Evolutionary conservation across 2,113 vertebrate genomes (phyloP).

Genomic region (Phyllostomus hastatus): DNA sequence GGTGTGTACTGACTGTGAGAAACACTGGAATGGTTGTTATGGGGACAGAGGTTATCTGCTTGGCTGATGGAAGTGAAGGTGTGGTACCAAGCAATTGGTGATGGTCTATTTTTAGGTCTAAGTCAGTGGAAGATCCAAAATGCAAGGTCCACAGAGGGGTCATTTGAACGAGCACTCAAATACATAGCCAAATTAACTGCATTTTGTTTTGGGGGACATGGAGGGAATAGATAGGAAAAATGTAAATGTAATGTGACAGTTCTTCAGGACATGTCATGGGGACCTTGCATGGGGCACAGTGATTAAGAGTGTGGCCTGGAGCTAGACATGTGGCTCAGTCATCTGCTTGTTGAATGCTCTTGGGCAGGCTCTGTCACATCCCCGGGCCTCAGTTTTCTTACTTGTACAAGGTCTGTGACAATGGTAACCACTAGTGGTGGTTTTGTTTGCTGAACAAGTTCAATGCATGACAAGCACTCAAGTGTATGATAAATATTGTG

Average conservation of each 20-base stretch:
- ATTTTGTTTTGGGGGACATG: neutral
- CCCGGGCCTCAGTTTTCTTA: neutral
- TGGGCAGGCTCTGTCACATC: neutral
- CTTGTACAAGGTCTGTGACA: neutral
- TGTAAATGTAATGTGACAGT: neutral
- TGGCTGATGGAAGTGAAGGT: neutral
- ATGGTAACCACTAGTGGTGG: neutral
- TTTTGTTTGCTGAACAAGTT: neutral
- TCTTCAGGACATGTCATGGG: neutral
- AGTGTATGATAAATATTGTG: fast-evolving
- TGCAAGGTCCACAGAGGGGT: neutral
- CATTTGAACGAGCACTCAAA: neutral
- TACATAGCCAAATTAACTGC: neutral
- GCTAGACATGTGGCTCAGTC: fast-evolving
- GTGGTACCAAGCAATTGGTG: neutral
- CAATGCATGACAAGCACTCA: neutral
- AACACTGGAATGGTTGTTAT: neutral
- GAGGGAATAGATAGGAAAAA: neutral
- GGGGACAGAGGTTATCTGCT: neutral
- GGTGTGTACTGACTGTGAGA: neutral
- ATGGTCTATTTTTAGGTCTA: neutral
- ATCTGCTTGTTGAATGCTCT: neutral
- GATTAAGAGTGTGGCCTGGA: neutral
- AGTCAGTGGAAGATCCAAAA: neutral
- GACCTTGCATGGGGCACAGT: neutral